Evolutionary conservation across 2,888 invertebrate species (phyloP).

Genomic region (Euplagia quadripunctaria): DNA sequence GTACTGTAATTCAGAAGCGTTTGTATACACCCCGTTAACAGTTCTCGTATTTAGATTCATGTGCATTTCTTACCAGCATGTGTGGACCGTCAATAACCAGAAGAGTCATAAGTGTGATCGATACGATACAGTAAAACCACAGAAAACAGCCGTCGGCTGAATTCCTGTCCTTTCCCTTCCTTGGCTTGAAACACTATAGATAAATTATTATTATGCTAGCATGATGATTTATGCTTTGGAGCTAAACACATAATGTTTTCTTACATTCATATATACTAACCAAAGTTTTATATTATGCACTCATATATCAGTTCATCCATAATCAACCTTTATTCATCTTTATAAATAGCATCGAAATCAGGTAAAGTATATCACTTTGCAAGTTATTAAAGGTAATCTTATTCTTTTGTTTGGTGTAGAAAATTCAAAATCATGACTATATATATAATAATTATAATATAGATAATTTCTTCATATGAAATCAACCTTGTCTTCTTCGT

Average conservation of each 20-base stretch:
- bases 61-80: constrained; percentile 81
- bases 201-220: constrained; percentile 58
- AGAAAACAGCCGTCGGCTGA: constrained; percentile 56
- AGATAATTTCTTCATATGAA: too few relatives aligned
- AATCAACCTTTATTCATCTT: too few relatives aligned
- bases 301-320: neutral
- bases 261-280: neutral
- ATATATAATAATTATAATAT: too few relatives aligned
- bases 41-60: constrained; percentile 78
- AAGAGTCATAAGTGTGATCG: constrained; percentile 70
- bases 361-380: too few relatives aligned
- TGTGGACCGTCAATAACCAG: constrained; percentile 75
- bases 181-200: constrained; percentile 57
- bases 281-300: neutral
- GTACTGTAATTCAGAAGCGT: constrained; percentile 69
- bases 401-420: too few relatives aligned
- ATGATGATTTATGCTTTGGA: constrained; percentile 68
- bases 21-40: constrained; percentile 73
- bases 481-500: too few relatives aligned
- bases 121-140: constrained; percentile 53
- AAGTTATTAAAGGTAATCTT: too few relatives aligned
- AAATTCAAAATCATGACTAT: too few relatives aligned
- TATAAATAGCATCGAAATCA: too few relatives aligned
- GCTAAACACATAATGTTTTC: constrained; percentile 62
- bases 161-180: constrained; percentile 59